phyloP scores from a whole-genome alignment of 1,140 invertebrate species.

The Drosophila bocki region DNA sequence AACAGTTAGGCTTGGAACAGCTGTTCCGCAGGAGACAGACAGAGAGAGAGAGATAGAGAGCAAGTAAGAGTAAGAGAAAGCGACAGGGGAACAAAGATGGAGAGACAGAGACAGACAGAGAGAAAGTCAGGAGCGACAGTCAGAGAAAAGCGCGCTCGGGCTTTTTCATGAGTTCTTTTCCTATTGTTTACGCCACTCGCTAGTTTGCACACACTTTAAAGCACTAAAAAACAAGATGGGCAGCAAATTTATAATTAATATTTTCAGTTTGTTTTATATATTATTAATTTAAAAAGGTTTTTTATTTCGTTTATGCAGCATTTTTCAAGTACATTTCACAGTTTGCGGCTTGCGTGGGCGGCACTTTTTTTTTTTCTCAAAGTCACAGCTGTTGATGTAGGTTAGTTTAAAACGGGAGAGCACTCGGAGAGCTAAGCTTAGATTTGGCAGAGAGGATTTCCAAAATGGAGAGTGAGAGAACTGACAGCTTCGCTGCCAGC shows the following conservation, averaged over 20 bases:
- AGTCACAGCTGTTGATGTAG: conserved; percentile 80
- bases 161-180: conserved; percentile 35
- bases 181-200: conserved; percentile 35
- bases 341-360: conserved; percentile 55
- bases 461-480: conserved; percentile 1
- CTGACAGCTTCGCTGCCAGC: conserved; percentile 15
- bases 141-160: conserved; percentile 42
- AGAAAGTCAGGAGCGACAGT: conserved; percentile 36
- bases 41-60: conserved; percentile 1
- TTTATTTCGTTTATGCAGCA: neutral
- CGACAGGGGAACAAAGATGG: conserved; percentile 13
- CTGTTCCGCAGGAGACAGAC: conserved; percentile 20
- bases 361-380: conserved; percentile 21
- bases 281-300: neutral
- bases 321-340: neutral
- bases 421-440: neutral
- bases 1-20: conserved; percentile 25
- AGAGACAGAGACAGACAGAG: conserved; percentile 39
- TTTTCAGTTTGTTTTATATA: neutral
- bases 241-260: no score
- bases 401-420: conserved; percentile 63
- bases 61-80: neutral
- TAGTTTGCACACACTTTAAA: conserved; percentile 23
- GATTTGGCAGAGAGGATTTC: neutral
- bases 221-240: conserved; percentile 27